These are phyloP conservation scores for Blastomussa wellsi DNA, from an alignment of 92 coral and sea anemone species.

Conservation along the genomic window DNA sequence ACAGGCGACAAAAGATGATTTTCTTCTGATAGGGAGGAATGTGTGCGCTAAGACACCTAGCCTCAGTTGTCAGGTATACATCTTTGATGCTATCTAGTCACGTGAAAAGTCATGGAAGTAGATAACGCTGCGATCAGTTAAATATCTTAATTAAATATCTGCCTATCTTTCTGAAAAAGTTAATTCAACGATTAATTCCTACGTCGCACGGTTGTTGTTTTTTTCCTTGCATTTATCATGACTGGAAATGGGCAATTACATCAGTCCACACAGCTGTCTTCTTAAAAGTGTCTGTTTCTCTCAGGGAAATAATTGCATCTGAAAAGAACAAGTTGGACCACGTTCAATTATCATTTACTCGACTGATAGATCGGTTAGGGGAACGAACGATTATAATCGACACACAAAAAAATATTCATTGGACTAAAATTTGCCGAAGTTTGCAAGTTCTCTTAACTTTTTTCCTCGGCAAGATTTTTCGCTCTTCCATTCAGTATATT, in stretches of 20 bases:
- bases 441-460: too few relatives aligned
- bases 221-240: background rate
- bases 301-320: constrained; percentile 52
- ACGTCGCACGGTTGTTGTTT: background rate
- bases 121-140: background rate
- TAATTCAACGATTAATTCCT: background rate
- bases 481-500: too few relatives aligned
- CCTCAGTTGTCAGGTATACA: background rate
- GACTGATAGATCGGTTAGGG: background rate
- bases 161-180: background rate
- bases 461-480: too few relatives aligned
- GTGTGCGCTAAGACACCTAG: background rate
- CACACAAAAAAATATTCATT: too few relatives aligned
- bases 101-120: background rate
- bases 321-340: background rate
- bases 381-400: background rate
- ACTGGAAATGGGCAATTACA: constrained; percentile 7
- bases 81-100: background rate
- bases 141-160: background rate
- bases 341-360: background rate
- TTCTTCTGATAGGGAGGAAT: background rate
- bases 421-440: too few relatives aligned
- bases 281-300: constrained; percentile 49
- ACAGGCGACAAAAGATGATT: background rate
- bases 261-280: constrained; percentile 57